phyloP scores from a whole-genome alignment of 2,888 invertebrate genomes.

The Stenodema calcarata region DNA sequence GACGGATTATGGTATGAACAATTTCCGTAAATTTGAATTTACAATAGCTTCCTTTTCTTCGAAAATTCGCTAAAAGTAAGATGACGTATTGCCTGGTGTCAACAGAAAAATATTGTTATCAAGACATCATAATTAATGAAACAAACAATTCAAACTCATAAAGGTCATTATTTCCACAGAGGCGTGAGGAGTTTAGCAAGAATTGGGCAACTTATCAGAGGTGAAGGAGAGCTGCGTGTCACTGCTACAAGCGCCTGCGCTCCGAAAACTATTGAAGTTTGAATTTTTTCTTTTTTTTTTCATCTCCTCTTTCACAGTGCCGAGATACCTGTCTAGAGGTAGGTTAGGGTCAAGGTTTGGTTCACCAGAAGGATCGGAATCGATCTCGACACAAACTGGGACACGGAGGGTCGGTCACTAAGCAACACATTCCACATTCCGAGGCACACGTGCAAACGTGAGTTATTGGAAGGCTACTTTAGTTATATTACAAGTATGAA shows the following conservation, averaged over 20 bases:
- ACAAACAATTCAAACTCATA: neutral
- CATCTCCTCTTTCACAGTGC: neutral
- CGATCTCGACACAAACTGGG: neutral
- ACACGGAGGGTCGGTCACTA: neutral
- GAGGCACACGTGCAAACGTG: neutral
- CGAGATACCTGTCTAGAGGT: neutral
- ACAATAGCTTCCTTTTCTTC: too few relatives aligned
- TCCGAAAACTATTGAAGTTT: neutral
- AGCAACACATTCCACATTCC: neutral
- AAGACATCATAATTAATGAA: constrained; percentile 4
- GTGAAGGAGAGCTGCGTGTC: constrained; percentile 16
- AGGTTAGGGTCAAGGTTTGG: neutral
- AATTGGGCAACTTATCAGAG: neutral
- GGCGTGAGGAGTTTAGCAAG: constrained; percentile 12
- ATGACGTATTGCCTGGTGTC: neutral
- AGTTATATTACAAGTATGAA: too few relatives aligned
- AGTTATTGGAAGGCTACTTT: too few relatives aligned
- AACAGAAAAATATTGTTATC: neutral
- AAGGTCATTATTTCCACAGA: neutral
- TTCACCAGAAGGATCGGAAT: neutral
- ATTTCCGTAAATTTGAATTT: too few relatives aligned
- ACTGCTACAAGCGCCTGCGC: neutral
- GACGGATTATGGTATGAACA: too few relatives aligned
- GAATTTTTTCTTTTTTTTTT: neutral
- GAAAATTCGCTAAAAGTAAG: too few relatives aligned